These are phyloP conservation scores for Cavia aperea DNA, from an alignment of 2,113 vertebrate genomes.

Conservation along the genomic window DNA sequence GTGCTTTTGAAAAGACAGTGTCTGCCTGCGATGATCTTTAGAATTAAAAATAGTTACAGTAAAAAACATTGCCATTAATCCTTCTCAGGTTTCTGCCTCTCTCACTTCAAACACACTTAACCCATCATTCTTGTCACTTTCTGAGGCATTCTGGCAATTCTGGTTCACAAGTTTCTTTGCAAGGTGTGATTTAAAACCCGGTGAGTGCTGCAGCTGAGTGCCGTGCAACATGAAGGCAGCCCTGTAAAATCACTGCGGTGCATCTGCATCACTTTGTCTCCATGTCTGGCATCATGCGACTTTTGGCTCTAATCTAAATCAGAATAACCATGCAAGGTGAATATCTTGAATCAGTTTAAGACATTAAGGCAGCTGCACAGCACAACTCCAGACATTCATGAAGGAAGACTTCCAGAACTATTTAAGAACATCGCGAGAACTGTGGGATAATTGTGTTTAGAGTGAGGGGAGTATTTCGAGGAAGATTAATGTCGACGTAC, in stretches of 20 bases:
- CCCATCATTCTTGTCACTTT: not conserved
- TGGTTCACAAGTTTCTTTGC: not conserved
- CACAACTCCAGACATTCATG: not conserved
- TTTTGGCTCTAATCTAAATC: not conserved
- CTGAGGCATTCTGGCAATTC: not conserved
- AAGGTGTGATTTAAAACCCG: not conserved
- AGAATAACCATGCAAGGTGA: not conserved
- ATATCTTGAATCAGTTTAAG: not conserved
- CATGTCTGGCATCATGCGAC: not conserved
- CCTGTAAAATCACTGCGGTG: not conserved
- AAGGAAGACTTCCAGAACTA: not conserved
- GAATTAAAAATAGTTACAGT: not conserved
- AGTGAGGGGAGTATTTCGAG: not conserved
- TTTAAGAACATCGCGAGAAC: not conserved
- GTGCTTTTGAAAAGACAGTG: not conserved
- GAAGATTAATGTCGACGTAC: not conserved
- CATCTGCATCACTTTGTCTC: not conserved
- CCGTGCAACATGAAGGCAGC: not conserved
- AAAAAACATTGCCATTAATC: not conserved
- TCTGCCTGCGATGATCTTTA: not conserved
- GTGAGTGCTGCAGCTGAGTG: not conserved
- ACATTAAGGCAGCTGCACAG: not conserved
- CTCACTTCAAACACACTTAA: not conserved
- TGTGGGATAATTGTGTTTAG: not conserved
- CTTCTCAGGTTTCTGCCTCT: not conserved